These are phyloP conservation scores for Channa argus DNA, from an alignment of 2,113 vertebrate genomes.

Conservation along the genomic window DNA sequence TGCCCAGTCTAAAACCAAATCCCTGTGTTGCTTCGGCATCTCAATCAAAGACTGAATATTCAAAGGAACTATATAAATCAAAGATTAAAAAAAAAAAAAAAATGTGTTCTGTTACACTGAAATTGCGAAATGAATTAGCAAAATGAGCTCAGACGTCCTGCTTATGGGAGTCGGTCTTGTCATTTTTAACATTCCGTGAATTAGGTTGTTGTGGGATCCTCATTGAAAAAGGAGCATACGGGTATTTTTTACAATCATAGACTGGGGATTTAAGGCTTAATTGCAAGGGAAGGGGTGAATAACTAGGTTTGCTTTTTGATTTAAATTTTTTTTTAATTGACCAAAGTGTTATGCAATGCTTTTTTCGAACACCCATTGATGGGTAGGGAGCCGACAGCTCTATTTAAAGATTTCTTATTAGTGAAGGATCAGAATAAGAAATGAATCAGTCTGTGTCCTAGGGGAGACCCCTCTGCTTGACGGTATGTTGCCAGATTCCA, in stretches of 20 bases:
- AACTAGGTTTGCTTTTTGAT: conserved; percentile 67
- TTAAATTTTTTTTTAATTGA: conserved; percentile 67
- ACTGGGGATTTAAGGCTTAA: conserved; percentile 71
- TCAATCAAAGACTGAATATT: conserved; percentile 73
- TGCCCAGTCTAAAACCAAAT: conserved; percentile 79
- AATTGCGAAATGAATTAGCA: conserved; percentile 47
- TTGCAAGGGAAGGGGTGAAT: conserved; percentile 60
- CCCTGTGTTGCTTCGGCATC: conserved; percentile 62
- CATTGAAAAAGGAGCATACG: conserved; percentile 74
- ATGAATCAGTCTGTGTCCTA: conserved; percentile 69
- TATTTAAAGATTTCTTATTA: conserved; percentile 64
- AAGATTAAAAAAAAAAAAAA: conserved; percentile 28
- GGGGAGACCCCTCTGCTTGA: conserved; percentile 58
- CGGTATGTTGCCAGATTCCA: conserved; percentile 53
- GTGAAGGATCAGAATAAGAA: conserved; percentile 77
- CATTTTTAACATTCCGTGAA: conserved; percentile 77
- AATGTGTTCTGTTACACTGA: conserved; percentile 42
- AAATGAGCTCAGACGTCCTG: conserved; percentile 44
- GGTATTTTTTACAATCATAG: conserved; percentile 84
- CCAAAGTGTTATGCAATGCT: conserved; percentile 84
- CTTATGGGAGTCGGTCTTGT: conserved; percentile 51
- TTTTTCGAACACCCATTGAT: conserved; percentile 65
- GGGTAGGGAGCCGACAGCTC: conserved; percentile 70
- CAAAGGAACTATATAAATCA: conserved; percentile 70
- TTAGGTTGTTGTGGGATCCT: conserved; percentile 68